Conservation (phyloP, 2,113 vertebrate genomes). For the Prionailurus viverrinus region DNA sequence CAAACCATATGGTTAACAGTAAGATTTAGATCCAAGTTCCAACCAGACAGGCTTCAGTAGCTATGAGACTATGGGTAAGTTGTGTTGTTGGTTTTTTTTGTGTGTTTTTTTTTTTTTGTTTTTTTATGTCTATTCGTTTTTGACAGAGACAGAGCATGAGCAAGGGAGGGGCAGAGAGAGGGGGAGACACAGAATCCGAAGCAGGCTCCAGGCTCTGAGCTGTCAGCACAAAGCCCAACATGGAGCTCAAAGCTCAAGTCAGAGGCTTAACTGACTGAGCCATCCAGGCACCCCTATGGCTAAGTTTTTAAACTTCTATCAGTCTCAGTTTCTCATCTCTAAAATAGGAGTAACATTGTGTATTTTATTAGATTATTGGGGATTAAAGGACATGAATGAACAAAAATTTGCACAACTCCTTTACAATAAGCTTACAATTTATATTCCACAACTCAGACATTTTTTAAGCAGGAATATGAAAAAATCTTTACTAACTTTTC, state of each 20-base stretch:
- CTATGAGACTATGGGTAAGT: background rate
- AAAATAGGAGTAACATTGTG: background rate
- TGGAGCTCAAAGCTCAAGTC: no score
- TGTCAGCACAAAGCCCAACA: no score
- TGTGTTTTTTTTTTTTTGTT: no score
- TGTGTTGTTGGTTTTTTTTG: no score
- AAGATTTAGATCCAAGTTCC: background rate
- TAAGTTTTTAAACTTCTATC: background rate
- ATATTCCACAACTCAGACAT: background rate
- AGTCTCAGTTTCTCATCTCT: background rate
- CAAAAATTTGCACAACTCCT: background rate
- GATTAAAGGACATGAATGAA: background rate
- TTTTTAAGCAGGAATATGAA: background rate
- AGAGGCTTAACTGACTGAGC: no score
- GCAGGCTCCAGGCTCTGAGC: no score
- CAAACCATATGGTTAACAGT: background rate
- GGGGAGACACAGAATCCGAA: no score
- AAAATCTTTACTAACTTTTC: slow-evolving; percentile 1
- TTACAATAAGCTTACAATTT: background rate
- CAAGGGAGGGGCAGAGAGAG: no score
- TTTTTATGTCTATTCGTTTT: no score
- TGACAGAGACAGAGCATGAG: no score
- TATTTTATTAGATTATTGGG: background rate
- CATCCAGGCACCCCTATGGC: background rate
- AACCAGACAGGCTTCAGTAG: background rate